A percentile compares a stretch with the other conserved stretches of the same genome.
Evolutionary conservation across 2,113 vertebrate species (phyloP).

Genomic region (Elgaria multicarinata): DNA sequence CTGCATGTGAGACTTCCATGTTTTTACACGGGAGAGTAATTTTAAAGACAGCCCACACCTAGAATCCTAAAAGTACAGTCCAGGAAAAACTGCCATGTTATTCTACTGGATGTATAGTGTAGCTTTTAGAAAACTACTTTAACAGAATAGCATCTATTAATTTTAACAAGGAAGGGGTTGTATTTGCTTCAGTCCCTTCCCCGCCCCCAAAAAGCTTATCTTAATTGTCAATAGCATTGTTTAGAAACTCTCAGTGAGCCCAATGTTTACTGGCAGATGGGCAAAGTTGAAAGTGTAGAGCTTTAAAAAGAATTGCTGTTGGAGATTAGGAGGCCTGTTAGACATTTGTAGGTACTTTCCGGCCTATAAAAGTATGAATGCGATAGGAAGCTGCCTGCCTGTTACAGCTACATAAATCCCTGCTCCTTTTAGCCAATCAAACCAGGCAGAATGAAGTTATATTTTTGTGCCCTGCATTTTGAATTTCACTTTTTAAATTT

Average conservation of each 20-base stretch:
- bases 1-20: not conserved
- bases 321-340: not conserved
- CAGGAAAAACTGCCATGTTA: not conserved
- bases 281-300: not conserved
- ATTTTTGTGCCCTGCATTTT: conserved; percentile 45
- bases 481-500: conserved; percentile 61
- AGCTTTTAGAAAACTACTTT: not conserved
- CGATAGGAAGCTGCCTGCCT: not conserved
- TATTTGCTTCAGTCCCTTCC: not conserved
- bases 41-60: not conserved
- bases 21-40: not conserved
- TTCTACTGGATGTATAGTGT: not conserved
- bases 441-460: conserved; percentile 59
- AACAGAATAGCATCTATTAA: conserved; percentile 3
- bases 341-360: not conserved
- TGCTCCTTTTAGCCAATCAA: conserved; percentile 56
- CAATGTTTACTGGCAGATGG: not conserved
- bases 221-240: not conserved
- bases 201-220: not conserved
- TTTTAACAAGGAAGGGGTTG: not conserved
- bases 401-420: not conserved
- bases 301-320: not conserved
- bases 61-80: not conserved
- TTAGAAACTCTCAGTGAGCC: not conserved
- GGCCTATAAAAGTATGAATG: not conserved